Base-by-base conservation (phyloP, 2,113 vertebrate species). In the Menura novaehollandiae region DNA sequence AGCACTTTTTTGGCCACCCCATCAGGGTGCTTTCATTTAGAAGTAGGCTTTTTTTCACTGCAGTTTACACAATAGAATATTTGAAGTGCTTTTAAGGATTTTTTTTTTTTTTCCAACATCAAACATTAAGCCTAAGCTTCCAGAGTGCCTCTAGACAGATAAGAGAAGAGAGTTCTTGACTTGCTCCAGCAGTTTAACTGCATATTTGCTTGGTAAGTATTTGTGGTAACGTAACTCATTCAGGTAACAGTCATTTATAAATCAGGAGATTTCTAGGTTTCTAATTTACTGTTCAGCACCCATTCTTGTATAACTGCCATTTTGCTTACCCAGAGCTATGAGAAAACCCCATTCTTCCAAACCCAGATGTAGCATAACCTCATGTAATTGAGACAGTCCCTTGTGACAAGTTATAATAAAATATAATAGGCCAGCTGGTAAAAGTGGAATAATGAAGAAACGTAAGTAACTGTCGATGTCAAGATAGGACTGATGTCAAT, bases 391-490 rank as follows among this genome's bases (percentile, higher is more conserved):
- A 95, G 88, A 94, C 18, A 49, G 39, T 87, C 90, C 79, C 93
- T 44, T 33, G 81, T 85, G 88, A 71, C 33, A 66, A 69, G 53
- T 59, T 78, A 46, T 44, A 84, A 49, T 84, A 49, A 28, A 89
- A 76, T 44, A 58, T 71, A 97, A 92, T 59, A 77, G 30, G 39
- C 84, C 88, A 97, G 71, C 62, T 96, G 94, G 67, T 92, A 68
- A 64, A 93, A 94, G 63, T 83, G 59, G 47, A 89, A 79, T 88
- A 91, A 91, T 72, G 85, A 93, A 95, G 91, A 90, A 95, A 94
- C 0, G 0, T 95, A 77, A 92, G 83, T 95, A 96, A 95, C 81
- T 82, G 76, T 67, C 89, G 73, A 91, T 89, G 83, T 94, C 82
- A 82, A 64, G 75, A 53, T 66, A 81, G 52, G 68, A 73, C 69